Percentiles rank a stretch among this genome's conserved stretches.
phyloP scores from a whole-genome alignment of 1,140 invertebrate species.

The Streblospio benedicti region DNA sequence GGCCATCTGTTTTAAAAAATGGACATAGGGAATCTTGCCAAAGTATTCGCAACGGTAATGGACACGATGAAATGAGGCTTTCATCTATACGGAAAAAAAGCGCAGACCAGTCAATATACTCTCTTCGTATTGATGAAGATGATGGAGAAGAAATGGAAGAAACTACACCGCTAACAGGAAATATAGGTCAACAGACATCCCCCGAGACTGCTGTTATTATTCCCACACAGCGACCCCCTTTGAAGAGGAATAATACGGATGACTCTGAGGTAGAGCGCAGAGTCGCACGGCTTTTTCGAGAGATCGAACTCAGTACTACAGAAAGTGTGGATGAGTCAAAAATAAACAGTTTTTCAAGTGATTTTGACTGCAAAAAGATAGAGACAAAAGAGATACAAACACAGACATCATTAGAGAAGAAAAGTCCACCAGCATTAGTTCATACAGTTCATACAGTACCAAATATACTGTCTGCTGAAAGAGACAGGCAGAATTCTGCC shows the following conservation, averaged over 20 bases:
- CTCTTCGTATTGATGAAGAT: slow-evolving; percentile 10
- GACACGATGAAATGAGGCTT: not conserved
- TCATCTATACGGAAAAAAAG: slow-evolving; percentile 10
- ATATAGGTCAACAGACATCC: not conserved
- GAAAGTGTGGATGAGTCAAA: slow-evolving; percentile 13
- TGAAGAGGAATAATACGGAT: slow-evolving; percentile 15
- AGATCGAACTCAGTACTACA: slow-evolving; percentile 14
- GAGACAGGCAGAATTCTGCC: not conserved
- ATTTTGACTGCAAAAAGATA: not conserved
- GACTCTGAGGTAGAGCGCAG: slow-evolving; percentile 15
- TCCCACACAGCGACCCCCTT: not conserved
- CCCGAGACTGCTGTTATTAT: not conserved
- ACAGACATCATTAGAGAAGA: not conserved
- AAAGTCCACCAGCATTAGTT: not conserved
- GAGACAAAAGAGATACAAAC: slow-evolving; percentile 6
- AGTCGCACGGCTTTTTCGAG: slow-evolving; percentile 9
- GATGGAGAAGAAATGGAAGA: slow-evolving; percentile 12
- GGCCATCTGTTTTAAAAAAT: no score
- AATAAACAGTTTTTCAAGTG: not conserved
- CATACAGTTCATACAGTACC: not conserved
- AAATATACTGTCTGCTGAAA: not conserved
- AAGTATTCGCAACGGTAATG: no score
- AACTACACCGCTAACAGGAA: not conserved
- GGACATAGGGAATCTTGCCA: no score
- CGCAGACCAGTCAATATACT: slow-evolving; percentile 11